phyloP scores from a whole-genome alignment of 2,113 vertebrate species.

The Pygathrix nemaeus region DNA sequence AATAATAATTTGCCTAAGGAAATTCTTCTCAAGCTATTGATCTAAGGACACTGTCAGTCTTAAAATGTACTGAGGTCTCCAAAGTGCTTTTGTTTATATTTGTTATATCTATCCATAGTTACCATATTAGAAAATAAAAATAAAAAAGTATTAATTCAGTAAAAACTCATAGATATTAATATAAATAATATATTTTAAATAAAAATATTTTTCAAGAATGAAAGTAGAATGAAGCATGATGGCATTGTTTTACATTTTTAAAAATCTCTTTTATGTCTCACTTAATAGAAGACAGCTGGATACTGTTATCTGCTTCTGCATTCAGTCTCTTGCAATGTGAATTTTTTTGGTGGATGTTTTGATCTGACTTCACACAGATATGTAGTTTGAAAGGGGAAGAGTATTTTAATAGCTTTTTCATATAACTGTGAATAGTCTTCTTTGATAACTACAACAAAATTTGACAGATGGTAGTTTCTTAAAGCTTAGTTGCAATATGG shows the following conservation, averaged over 20 bases:
- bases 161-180: neutral
- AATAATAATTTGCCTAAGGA: neutral
- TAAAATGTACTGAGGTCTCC: neutral
- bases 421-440: neutral
- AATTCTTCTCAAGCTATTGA: neutral
- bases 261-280: neutral
- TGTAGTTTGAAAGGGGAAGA: neutral
- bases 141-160: neutral
- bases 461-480: neutral
- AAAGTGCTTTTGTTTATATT: neutral
- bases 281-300: neutral
- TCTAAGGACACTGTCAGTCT: neutral
- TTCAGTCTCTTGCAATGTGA: neutral
- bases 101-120: neutral
- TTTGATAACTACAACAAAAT: constrained; percentile 13
- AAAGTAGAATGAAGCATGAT: neutral
- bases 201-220: neutral
- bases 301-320: constrained; percentile 10
- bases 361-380: neutral
- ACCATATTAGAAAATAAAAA: neutral
- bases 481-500: neutral
- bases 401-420: neutral
- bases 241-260: neutral
- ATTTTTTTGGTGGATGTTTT: neutral
- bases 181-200: neutral